A percentile compares a stretch with the other conserved stretches of the same genome.
These are phyloP conservation scores for Ormia ochracea DNA, from an alignment of 2,888 invertebrate genomes.

Conservation along the genomic window DNA sequence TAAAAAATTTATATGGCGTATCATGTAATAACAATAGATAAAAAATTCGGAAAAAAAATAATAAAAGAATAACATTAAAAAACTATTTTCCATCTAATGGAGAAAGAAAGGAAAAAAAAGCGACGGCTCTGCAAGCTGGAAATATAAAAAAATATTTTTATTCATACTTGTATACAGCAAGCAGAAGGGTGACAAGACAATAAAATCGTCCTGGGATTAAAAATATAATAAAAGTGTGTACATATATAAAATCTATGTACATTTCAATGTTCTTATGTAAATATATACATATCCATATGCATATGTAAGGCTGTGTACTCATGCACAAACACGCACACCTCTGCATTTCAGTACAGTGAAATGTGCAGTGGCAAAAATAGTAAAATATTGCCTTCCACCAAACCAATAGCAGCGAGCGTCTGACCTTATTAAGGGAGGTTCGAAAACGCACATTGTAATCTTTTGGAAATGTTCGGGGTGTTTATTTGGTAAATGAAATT, in stretches of 20 bases:
- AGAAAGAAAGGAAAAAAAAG: not conserved
- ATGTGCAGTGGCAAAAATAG: not conserved
- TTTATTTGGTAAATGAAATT: slow-evolving; percentile 4
- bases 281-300: not conserved
- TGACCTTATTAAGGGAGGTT: slow-evolving; percentile 27
- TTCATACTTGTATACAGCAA: not conserved
- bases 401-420: slow-evolving; percentile 19
- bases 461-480: slow-evolving; percentile 23
- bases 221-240: slow-evolving; percentile 28
- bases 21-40: slow-evolving; percentile 18
- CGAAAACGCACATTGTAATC: not conserved
- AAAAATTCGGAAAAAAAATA: slow-evolving; percentile 11
- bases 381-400: not conserved
- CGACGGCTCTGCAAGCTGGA: slow-evolving; percentile 52
- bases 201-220: slow-evolving; percentile 56
- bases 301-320: too few species aligned
- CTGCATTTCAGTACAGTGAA: not conserved
- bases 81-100: slow-evolving; percentile 44
- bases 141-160: slow-evolving; percentile 14
- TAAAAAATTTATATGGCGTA: slow-evolving; percentile 7
- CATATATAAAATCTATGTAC: not conserved
- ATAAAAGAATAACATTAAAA: slow-evolving; percentile 52
- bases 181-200: slow-evolving; percentile 54
- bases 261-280: not conserved
- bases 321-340: not conserved